Evolutionary conservation across 1,140 invertebrate genomes (phyloP).

Genomic region (Holcopasites calliopsidis): DNA sequence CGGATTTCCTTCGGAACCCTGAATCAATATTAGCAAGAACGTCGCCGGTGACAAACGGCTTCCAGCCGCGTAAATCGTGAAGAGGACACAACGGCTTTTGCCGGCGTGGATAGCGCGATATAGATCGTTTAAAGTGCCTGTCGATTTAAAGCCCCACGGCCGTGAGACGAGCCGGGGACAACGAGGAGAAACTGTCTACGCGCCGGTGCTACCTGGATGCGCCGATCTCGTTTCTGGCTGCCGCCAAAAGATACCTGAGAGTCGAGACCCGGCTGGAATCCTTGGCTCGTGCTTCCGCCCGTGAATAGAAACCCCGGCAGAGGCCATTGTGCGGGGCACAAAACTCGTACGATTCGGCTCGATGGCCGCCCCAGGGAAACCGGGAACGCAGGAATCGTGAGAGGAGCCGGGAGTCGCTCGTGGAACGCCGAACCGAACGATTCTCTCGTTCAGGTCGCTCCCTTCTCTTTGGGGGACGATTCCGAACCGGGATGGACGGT

Average conservation of each 20-base stretch:
- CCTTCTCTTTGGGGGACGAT: neutral
- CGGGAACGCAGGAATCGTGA: neutral
- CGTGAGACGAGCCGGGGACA: neutral
- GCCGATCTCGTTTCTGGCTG: conserved; percentile 15
- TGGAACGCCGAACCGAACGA: neutral
- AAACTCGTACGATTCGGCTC: conserved; percentile 11
- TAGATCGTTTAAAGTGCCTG: conserved; percentile 45
- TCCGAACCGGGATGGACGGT: neutral
- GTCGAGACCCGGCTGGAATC: neutral
- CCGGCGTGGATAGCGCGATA: too few relatives aligned
- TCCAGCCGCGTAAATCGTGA: too few relatives aligned
- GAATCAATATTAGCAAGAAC: too few relatives aligned
- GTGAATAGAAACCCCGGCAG: conserved; percentile 13
- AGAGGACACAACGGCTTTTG: too few relatives aligned
- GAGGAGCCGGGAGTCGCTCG: neutral
- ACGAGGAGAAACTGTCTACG: neutral
- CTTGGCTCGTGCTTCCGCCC: conserved; percentile 17
- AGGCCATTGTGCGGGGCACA: neutral
- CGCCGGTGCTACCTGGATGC: neutral
- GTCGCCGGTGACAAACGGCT: neutral
- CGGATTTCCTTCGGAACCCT: too few relatives aligned
- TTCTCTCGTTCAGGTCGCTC: neutral
- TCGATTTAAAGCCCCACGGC: conserved; percentile 50
- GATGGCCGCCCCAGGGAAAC: neutral
- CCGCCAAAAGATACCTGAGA: conserved; percentile 20